phyloP scores from a whole-genome alignment of 92 coral and sea anemone species.

The Heliopora coerulea region DNA sequence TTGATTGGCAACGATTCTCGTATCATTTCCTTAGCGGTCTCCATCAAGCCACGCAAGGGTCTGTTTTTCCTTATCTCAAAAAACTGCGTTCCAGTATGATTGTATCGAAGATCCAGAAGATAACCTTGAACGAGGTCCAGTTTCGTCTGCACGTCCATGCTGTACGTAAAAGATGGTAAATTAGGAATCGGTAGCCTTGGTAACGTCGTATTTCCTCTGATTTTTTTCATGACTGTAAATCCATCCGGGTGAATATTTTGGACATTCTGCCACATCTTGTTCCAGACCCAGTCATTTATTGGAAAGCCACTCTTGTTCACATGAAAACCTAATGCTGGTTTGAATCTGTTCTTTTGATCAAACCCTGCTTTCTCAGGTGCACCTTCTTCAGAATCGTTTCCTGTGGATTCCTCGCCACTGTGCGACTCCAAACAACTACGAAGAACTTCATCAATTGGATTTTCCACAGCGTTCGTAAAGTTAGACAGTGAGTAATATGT shows the following conservation, averaged over 20 bases:
- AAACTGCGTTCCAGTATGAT: constrained; percentile 98
- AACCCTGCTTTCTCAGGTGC: constrained; percentile 3
- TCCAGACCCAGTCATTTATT: constrained; percentile 76
- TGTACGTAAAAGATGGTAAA: constrained; percentile 66
- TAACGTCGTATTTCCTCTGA: constrained; percentile 55
- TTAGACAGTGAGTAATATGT: background rate
- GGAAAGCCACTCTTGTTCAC: constrained; percentile 94
- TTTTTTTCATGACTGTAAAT: constrained; percentile 49
- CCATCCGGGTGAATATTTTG: constrained; percentile 90
- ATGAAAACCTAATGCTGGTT: constrained; percentile 45
- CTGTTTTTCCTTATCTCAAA: constrained; percentile 94
- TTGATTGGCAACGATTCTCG: constrained; percentile 94
- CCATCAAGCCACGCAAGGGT: constrained; percentile 92
- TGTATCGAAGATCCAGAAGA: constrained; percentile 79
- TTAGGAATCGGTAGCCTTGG: constrained; percentile 54
- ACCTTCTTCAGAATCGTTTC: constrained; percentile 22
- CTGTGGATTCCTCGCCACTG: constrained; percentile 16
- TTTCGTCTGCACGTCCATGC: constrained; percentile 67
- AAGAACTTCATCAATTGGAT: background rate
- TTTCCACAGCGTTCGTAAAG: background rate
- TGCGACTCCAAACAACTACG: background rate
- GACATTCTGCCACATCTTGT: constrained; percentile 94
- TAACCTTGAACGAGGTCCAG: constrained; percentile 74
- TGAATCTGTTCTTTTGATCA: background rate
- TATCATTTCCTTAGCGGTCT: constrained; percentile 92